Evolutionary conservation across 2,113 vertebrate species (phyloP), one percentile per base, ranked within the genome.

Genomic region (Caretta caretta): DNA sequence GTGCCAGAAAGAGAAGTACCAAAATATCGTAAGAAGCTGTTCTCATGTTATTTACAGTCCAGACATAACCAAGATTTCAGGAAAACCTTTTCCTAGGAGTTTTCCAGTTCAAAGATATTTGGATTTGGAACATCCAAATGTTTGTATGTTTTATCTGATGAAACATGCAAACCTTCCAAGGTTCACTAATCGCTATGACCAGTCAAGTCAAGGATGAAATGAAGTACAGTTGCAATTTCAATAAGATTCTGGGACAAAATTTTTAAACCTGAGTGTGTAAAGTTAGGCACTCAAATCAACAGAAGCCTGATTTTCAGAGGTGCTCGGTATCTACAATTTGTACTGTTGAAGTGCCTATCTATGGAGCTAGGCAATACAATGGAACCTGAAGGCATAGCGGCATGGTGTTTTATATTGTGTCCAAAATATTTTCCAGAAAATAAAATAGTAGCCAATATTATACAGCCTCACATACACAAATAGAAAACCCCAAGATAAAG

Each of bases 311-410:
- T 53, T 87, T 80, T 93, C 57, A 76, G 59, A 79, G n/a, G 42
- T 84, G 49, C 56, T 51, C n/a, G 10, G 51, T 25, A 3, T 59
- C 42, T 96, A 94, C 84, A 90, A 90, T 83, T 96, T 94, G 88
- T 87, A 83, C 86, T 89, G 0, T 65, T 35, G 62, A 90, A 56
- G 25, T 29, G 10, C 14, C 35, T 84, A 11, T 38, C 19, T 91
- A 49, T 46, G 86, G 69, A 91, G 83, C 83, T 80, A 72, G 31
- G 17, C 38, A 83, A 53, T 35, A n/a, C 38, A 53, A 5, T 14
- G 35, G 80, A 62, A 7, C 49, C 10, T 62, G 17, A 38, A 19
- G 31, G 69, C 69, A 38, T 22, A 1, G 54, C 29, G 69, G 27
- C 16, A 10, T 4, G 6, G 16, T 72, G 2, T 2, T 0, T 48